A percentile compares a stretch with the other conserved stretches of the same genome.
Conservation (phyloP, 2,113 vertebrate genomes). For the Proteles cristata region DNA sequence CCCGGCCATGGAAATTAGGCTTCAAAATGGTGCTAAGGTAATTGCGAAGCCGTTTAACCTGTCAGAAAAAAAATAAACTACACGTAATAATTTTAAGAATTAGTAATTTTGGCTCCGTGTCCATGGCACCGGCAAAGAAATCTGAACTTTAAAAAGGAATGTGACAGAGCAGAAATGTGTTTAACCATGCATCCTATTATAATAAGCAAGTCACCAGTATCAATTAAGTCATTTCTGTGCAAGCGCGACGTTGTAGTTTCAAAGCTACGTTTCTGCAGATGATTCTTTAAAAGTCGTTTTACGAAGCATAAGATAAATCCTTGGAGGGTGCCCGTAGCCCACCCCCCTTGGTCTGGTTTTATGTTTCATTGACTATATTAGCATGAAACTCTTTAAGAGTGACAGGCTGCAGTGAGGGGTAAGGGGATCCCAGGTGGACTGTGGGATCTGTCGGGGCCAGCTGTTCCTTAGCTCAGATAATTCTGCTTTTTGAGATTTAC, state of each 20-base stretch:
- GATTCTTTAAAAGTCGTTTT: constrained; percentile 81
- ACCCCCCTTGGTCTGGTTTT: constrained; percentile 81
- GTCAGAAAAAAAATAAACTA: constrained; percentile 43
- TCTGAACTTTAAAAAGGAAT: constrained; percentile 50
- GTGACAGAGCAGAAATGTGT: constrained; percentile 13
- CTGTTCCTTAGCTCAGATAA: constrained; percentile 81
- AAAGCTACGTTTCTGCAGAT: constrained; percentile 56
- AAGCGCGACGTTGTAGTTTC: constrained; percentile 48
- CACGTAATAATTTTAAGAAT: constrained; percentile 73
- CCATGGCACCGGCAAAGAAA: constrained; percentile 66
- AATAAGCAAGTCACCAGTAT: constrained; percentile 52
- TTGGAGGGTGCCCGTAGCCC: constrained; percentile 71
- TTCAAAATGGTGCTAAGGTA: constrained; percentile 67
- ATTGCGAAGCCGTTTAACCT: constrained; percentile 72
- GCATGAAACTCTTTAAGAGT: constrained; percentile 76
- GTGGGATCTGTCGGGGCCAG: constrained; percentile 82
- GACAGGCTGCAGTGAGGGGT: constrained; percentile 80
- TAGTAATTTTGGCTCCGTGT: constrained; percentile 61
- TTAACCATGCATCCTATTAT: neutral
- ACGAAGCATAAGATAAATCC: constrained; percentile 69
- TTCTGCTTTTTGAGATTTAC: constrained; percentile 82
- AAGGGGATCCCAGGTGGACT: constrained; percentile 84
- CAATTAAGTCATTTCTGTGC: constrained; percentile 69
- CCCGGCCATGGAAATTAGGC: constrained; percentile 59
- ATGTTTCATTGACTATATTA: constrained; percentile 84